Base-by-base conservation (phyloP, 2,797 vertebrate species). In the Onychomys torridus region DNA sequence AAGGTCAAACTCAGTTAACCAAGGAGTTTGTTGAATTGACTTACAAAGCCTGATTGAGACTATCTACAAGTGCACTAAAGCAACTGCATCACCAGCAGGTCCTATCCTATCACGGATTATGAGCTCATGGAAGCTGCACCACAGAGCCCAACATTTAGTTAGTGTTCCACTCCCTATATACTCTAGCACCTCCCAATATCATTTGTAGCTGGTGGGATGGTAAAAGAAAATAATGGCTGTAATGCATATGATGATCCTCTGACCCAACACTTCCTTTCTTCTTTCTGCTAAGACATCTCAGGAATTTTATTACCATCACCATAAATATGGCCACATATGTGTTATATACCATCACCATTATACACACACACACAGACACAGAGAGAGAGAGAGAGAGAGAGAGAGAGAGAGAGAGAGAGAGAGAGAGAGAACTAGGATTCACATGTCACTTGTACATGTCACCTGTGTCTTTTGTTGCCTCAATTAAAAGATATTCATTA, bases 401-500 rank as follows among this genome's bases (percentile, higher is more conserved):
- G 46, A 49, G 49, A 49, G 49, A 49, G 49, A 49, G n/a, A n/a
- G n/a, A n/a, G 46, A 49, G 46, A 49, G 49, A 49, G 49, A 49
- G 49, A 49, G 49, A 2, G 49, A 52, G 52, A 52, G 11, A 52
- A 25, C 3, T 40, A 43, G n/a, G 40, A 19, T 32, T 16, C 49
- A 63, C 5, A 83, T 10, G 16, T 13, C 46, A 65, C 37, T 82
- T 82, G 8, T 81, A 37, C 7, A 69, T 82, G 46, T 65, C 4
- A 2, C 32, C 14, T 43, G 55, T 55, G 52, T 43, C 14, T 83
- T 90, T 90, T 55, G 8, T 91, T 61, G 8, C n/a, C 21, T 85
- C 63, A 19, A 46, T 77, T 89, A 43, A 67, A 93, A 46, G n/a
- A 84, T 25, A 92, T 55, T 88, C 71, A 27, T 61, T 93, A 79